Evolutionary conservation across 1,140 invertebrate species (phyloP).

Genomic region (Microplitis mediator): DNA sequence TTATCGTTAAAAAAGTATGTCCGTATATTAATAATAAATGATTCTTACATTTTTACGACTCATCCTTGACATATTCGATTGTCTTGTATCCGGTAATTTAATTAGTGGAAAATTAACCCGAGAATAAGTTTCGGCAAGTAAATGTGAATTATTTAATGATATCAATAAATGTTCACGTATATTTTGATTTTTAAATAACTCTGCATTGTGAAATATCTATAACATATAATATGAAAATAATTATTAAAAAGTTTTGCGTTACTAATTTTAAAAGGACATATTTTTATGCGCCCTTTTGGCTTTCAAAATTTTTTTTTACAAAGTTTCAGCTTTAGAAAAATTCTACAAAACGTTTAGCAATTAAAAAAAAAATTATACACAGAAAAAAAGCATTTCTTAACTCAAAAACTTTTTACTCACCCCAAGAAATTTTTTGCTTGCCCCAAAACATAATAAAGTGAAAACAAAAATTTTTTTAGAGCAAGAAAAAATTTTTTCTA

Average conservation of each 20-base stretch:
- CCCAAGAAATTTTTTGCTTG: background rate
- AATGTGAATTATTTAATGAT: slow-evolving; percentile 42
- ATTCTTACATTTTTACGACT: background rate
- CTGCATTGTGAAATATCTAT: slow-evolving; percentile 36
- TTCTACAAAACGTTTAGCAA: too few species aligned
- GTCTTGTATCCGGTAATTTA: slow-evolving; percentile 27
- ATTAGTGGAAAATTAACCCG: slow-evolving; percentile 1
- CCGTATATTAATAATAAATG: too few species aligned
- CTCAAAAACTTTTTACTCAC: too few species aligned
- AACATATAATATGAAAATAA: background rate
- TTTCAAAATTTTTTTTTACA: too few species aligned
- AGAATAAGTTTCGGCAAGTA: slow-evolving; percentile 21
- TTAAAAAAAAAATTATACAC: too few species aligned
- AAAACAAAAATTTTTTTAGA: background rate
- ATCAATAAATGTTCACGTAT: slow-evolving; percentile 50
- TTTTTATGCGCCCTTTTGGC: too few species aligned
- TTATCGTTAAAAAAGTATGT: too few species aligned
- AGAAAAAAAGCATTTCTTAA: too few species aligned
- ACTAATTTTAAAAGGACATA: background rate
- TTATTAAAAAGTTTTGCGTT: background rate
- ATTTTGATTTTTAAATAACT: slow-evolving; percentile 43
- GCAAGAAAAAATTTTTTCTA: too few species aligned
- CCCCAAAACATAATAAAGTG: background rate
- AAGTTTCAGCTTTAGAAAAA: too few species aligned
- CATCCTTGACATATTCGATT: background rate